Conservation (phyloP, 2,113 vertebrate species). For the Hydrochoerus hydrochaeris region DNA sequence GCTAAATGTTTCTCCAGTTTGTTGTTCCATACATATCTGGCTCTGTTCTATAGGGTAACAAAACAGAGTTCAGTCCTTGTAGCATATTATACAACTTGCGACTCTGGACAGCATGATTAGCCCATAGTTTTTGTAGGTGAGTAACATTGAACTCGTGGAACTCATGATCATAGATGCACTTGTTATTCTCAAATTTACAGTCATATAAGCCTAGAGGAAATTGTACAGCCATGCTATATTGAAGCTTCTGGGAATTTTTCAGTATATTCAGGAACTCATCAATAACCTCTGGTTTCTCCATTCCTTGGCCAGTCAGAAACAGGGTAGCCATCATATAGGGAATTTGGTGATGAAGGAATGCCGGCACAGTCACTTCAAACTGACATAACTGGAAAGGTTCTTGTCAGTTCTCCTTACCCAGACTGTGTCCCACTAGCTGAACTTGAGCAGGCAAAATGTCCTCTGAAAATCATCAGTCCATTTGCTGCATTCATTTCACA, state of each 20-base stretch:
- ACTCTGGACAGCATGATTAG: slow-evolving; percentile 89
- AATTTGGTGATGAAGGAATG: slow-evolving; percentile 99
- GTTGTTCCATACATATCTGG: background rate
- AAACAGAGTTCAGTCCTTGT: slow-evolving; percentile 85
- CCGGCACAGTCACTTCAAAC: slow-evolving; percentile 94
- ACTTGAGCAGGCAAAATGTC: slow-evolving; percentile 92
- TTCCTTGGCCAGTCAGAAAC: slow-evolving; percentile 94
- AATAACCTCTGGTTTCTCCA: slow-evolving; percentile 92
- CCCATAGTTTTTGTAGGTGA: slow-evolving; percentile 95
- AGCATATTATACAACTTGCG: slow-evolving; percentile 91
- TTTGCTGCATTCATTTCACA: slow-evolving; percentile 99
- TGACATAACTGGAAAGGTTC: slow-evolving; percentile 90
- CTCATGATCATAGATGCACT: slow-evolving; percentile 90
- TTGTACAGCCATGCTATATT: slow-evolving; percentile 98
- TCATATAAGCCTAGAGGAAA: slow-evolving; percentile 94
- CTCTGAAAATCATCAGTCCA: slow-evolving; percentile 94
- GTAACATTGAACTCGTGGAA: slow-evolving; percentile 88
- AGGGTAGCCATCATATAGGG: slow-evolving; percentile 98
- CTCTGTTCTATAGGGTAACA: slow-evolving; percentile 63
- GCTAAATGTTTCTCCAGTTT: slow-evolving; percentile 77
- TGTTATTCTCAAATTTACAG: slow-evolving; percentile 92
- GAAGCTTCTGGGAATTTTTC: slow-evolving; percentile 95
- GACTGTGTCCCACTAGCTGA: slow-evolving; percentile 73
- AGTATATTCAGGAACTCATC: slow-evolving; percentile 92
- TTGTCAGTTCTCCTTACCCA: background rate